Conservation (phyloP, 23 tunicate genomes). For the Ascidia mentula region DNA sequence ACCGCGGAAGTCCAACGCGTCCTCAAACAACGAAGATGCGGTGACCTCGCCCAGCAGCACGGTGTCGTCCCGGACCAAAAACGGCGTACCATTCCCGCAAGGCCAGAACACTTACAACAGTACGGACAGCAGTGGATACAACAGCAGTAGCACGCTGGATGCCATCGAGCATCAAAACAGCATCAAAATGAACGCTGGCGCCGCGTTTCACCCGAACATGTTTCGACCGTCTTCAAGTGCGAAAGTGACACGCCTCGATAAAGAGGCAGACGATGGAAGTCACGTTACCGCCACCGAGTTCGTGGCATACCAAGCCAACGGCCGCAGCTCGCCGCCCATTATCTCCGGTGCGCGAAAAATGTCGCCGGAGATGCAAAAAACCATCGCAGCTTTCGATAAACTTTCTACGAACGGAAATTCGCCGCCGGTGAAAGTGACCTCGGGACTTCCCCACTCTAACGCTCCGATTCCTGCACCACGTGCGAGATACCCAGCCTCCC, state of each 20-base stretch:
- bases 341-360: slow-evolving; percentile 23
- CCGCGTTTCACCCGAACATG: slow-evolving; percentile 10
- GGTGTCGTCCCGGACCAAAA: slow-evolving; percentile 27
- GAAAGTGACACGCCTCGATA: slow-evolving; percentile 11
- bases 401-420: background rate
- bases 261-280: slow-evolving; percentile 34
- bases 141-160: slow-evolving; percentile 87
- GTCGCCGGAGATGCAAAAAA: slow-evolving; percentile 45
- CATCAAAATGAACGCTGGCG: slow-evolving; percentile 15
- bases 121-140: slow-evolving; percentile 93
- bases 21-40: slow-evolving; percentile 11
- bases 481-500: slow-evolving; percentile 60
- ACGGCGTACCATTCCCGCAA: slow-evolving; percentile 45
- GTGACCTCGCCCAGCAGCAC: slow-evolving; percentile 67
- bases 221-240: slow-evolving; percentile 24
- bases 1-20: slow-evolving; percentile 6
- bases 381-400: slow-evolving; percentile 31
- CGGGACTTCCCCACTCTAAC: slow-evolving; percentile 17
- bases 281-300: slow-evolving; percentile 53
- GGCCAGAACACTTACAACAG: slow-evolving; percentile 88
- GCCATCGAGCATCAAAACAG: slow-evolving; percentile 58
- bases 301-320: slow-evolving; percentile 18
- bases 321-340: slow-evolving; percentile 27
- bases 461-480: slow-evolving; percentile 88
- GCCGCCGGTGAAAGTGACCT: slow-evolving; percentile 31